Evolutionary conservation across 37 sponge, comb jelly and placozoan species (phyloP).

Genomic region (Ianthella basta): DNA sequence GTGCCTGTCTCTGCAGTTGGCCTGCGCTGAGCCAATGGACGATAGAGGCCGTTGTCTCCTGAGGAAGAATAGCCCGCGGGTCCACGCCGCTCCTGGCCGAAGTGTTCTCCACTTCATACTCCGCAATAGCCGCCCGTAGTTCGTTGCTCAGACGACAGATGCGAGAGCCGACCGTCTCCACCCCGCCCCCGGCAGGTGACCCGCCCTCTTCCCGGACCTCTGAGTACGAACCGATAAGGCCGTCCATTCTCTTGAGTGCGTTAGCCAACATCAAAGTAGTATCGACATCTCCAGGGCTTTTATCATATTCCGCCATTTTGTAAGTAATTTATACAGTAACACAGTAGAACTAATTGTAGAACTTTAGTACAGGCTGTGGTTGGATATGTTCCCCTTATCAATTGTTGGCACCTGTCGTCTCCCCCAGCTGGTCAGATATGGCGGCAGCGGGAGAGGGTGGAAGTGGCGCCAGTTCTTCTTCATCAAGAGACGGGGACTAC

Average conservation of each 20-base stretch:
- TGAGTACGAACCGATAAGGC: constrained; percentile 61
- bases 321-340: background rate
- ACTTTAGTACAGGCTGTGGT: background rate
- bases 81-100: background rate
- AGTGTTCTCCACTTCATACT: background rate
- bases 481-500: constrained; percentile 64
- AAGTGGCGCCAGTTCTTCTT: background rate
- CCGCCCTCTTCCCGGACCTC: background rate
- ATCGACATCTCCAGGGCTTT: background rate
- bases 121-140: background rate
- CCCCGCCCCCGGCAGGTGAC: background rate
- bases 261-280: constrained; percentile 45
- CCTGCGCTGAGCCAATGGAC: constrained; percentile 13
- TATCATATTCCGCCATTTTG: constrained; percentile 12
- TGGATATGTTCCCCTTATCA: no score
- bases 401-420: background rate
- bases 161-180: background rate
- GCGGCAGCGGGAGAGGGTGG: background rate
- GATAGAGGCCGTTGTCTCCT: background rate
- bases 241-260: constrained; percentile 75
- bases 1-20: constrained; percentile 4
- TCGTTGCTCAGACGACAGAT: constrained; percentile 24
- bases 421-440: background rate
- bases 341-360: background rate
- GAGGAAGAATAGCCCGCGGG: constrained; percentile 19